Evolutionary conservation across 2,888 invertebrate species (phyloP), one percentile per base, ranked within the genome.

Genomic region (Yponomeuta plumbellus): DNA sequence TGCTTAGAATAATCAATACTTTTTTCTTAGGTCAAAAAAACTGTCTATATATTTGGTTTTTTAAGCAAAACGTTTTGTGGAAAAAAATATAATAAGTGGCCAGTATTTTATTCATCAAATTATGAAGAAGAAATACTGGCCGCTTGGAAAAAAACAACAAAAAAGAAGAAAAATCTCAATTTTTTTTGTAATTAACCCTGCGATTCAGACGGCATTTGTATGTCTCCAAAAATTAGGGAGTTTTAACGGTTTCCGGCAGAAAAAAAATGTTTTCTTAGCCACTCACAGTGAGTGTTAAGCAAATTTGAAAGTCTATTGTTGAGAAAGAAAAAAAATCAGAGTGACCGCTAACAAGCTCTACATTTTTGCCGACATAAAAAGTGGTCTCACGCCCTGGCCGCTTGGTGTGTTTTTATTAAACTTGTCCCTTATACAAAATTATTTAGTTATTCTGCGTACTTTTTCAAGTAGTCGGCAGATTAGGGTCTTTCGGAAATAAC

Each of bases 261-360:
- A 71, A 74, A 80, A 78, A 75, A 76, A 75, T 77, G 79, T 80
- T 81, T 80, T 82, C 79, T 74, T 76, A 78, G 71, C 76, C 75
- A 81, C 81, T 82, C 73, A 66, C 66, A 64, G 70, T 67, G 74
- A 78, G 77, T 76, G 74, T 72, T 78, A 70, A 76, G 79, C 82
- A 84, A 84, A 85, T 84, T 84, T 80, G 73, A 76, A 67, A 71
- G 70, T 65, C 75, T 75, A 73, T 82, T 80, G 78, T 81, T 74
- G 64, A 67, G 67, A 34, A 56, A 69, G 62, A 67, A 68, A 58
- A 61, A 70, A 74, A 72, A 69, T 22, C 2, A 65, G 67, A 77
- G 70, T 84, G 84, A 81, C 84, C 84, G 74, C 82, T 84, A 86
- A 85, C 84, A 78, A 83, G 84, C 74, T 70, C 71, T 69, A 70